Evolutionary conservation across 2,888 invertebrate genomes (phyloP), one percentile per base, ranked within the genome.

Genomic region (Drosophila mettleri): DNA sequence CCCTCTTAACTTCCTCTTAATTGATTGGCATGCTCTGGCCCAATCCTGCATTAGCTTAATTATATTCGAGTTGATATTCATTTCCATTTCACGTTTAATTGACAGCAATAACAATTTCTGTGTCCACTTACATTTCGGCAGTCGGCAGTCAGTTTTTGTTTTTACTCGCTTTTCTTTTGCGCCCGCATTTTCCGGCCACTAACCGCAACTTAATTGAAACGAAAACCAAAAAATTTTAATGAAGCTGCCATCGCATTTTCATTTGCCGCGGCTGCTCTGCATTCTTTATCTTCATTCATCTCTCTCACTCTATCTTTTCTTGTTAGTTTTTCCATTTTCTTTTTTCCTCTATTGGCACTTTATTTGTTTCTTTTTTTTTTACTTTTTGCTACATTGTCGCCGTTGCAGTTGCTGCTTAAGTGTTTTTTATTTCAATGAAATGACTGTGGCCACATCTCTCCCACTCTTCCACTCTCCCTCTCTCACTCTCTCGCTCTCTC

Each of bases 201-300:
- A 82, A 70, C 82, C 87, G 87, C 87, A 84, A 82, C 75, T 84
- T 82, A 86, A 82, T 82, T 82, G 87, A 84, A 82, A 82, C 78
- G 87, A 76, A 81, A 78, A 85, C 76, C 85, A 69, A 65, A 67
- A 67, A 84, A 73, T 78, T 70, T 84, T 87, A 82, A 87, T 82
- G 85, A 87, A 84, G 79, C 85, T 54, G 74, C 68, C 51, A 36
- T 51, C 59, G 61, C 59, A 74, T 75, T 81, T 72, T 60, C 78
- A 80, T 73, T 80, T 67, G 52, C 20, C 18, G 27, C 46, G 29
- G 31, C 53, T 62, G 55, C 48, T 54, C 29, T 16, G 49, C 54
- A n/a, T 59, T 61, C 22, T 36, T 49, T 46, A 29, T 61, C 33
- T 31, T 48, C 31, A 12, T 46, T 6, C 6, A 24, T n/a, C 20